Conservation (phyloP, 1,140 invertebrate species). For the Ips typographus region DNA sequence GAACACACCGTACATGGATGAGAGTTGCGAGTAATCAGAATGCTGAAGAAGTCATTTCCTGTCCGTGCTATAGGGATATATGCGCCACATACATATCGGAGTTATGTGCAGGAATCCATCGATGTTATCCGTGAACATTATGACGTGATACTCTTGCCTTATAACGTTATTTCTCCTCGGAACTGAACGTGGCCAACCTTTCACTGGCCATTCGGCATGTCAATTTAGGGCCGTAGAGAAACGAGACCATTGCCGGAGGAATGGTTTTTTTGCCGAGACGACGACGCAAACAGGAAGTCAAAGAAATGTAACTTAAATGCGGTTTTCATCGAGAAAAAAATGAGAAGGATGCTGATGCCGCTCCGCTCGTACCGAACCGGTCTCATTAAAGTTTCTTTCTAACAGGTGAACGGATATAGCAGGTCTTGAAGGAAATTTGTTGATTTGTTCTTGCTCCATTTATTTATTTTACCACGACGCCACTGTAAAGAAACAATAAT, state of each 20-base stretch:
- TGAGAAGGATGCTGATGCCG: conserved; percentile 11
- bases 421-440: conserved; percentile 30
- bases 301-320: conserved; percentile 11
- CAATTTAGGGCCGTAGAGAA: not conserved
- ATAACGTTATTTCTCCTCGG: conserved; percentile 23
- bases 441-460: not conserved
- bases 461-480: not conserved
- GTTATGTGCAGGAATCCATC: conserved; percentile 14
- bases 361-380: conserved; percentile 12
- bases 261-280: not conserved
- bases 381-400: conserved; percentile 21
- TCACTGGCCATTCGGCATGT: too few relatives aligned
- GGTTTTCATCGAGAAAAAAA: conserved; percentile 5
- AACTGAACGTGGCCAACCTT: not conserved
- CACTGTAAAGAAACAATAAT: not conserved
- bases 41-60: conserved; percentile 29
- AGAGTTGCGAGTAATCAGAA: conserved; percentile 8
- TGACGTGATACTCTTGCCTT: conserved; percentile 17
- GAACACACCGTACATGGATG: too few relatives aligned
- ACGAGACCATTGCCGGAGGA: not conserved
- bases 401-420: conserved; percentile 33
- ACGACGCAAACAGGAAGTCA: conserved; percentile 5
- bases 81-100: conserved; percentile 15
- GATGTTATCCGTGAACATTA: conserved; percentile 13
- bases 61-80: conserved; percentile 8